phyloP scores from a whole-genome alignment of 2,797 vertebrate genomes.

The Syncerus caffer region DNA sequence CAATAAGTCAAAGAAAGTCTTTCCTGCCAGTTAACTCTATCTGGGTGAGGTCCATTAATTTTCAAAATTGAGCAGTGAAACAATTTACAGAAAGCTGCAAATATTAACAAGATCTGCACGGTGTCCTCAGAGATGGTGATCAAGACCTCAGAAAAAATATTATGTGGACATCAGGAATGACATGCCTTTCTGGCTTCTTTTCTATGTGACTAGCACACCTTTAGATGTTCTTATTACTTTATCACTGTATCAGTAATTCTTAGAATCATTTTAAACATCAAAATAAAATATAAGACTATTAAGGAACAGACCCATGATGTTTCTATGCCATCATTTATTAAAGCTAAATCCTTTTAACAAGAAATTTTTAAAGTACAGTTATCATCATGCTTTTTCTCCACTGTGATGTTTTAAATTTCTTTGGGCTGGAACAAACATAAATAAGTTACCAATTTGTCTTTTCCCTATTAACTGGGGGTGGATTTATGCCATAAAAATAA shows the following conservation, averaged over 20 bases:
- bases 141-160: background rate
- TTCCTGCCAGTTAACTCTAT: conserved; percentile 33
- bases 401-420: background rate
- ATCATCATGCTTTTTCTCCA: background rate
- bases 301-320: background rate
- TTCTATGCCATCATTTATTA: background rate
- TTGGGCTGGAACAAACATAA: background rate
- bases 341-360: background rate
- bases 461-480: background rate
- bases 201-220: background rate
- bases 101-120: conserved; percentile 12
- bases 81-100: conserved; percentile 44
- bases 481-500: background rate
- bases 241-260: background rate
- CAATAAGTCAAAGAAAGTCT: conserved; percentile 50
- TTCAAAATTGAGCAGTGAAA: conserved; percentile 58
- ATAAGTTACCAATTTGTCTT: background rate
- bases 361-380: background rate
- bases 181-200: background rate
- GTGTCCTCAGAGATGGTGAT: conserved; percentile 7
- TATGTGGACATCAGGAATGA: background rate
- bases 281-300: background rate
- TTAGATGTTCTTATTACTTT: background rate
- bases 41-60: conserved; percentile 32
- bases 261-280: background rate